phyloP scores from a whole-genome alignment of 2,888 invertebrate species.

The Graphium colonna region DNA sequence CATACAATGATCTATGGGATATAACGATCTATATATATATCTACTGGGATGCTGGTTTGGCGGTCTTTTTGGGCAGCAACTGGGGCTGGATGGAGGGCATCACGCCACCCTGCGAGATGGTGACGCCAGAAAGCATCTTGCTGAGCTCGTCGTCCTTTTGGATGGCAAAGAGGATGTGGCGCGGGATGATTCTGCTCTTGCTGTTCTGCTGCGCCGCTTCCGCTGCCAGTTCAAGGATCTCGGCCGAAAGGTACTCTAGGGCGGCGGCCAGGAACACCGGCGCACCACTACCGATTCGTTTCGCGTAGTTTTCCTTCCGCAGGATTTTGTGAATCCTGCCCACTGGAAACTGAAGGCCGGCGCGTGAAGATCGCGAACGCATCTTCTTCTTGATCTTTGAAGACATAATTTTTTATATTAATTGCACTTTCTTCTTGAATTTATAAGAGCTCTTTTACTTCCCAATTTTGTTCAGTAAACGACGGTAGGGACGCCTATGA shows the following conservation, averaged over 20 bases:
- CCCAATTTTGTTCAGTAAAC: no score
- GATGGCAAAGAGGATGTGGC: constrained; percentile 54
- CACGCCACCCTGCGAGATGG: constrained; percentile 54
- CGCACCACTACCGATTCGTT: constrained; percentile 75
- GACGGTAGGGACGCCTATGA: background rate
- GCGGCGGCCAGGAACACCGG: constrained; percentile 79
- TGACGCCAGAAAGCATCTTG: constrained; percentile 46
- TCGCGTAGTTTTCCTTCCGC: constrained; percentile 81
- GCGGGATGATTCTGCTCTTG: constrained; percentile 71
- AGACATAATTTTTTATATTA: constrained; percentile 31
- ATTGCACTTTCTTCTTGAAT: background rate
- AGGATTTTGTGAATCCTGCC: constrained; percentile 81
- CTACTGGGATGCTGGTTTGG: constrained; percentile 32
- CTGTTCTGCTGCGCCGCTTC: constrained; percentile 84
- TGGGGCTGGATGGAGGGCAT: constrained; percentile 47
- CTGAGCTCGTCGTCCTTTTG: constrained; percentile 56
- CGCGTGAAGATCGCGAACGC: constrained; percentile 62
- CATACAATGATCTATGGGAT: constrained; percentile 5
- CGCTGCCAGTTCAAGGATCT: constrained; percentile 82
- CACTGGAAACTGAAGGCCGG: constrained; percentile 76
- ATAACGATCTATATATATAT: no score
- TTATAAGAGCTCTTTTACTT: background rate
- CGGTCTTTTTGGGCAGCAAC: constrained; percentile 55
- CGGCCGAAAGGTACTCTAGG: constrained; percentile 84
- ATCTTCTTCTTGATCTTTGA: constrained; percentile 35